These are phyloP conservation scores for Scaptodrosophila lebanonensis DNA, from an alignment of 1,140 invertebrate genomes.

Conservation along the genomic window DNA sequence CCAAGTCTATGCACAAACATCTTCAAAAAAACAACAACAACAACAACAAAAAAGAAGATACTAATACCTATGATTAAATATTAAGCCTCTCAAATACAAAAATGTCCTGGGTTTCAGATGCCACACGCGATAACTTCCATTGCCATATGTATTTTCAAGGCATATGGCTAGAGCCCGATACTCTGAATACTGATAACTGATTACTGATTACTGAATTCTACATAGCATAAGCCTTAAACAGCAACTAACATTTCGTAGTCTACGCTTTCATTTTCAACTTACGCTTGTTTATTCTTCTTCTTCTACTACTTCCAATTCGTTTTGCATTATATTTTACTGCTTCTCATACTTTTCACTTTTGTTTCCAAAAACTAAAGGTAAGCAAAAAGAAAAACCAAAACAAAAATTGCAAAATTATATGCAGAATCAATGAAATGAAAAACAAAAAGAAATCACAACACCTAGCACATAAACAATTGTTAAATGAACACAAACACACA, in stretches of 20 bases:
- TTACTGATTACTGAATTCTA: slow-evolving; percentile 71
- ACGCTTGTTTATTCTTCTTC: slow-evolving; percentile 46
- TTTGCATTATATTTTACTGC: slow-evolving; percentile 30
- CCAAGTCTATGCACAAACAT: slow-evolving; percentile 13
- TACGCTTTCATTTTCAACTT: slow-evolving; percentile 25
- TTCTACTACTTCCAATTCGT: slow-evolving; percentile 30
- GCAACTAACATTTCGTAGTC: slow-evolving; percentile 26
- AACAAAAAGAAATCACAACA: slow-evolving; percentile 38
- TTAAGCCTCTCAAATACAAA: slow-evolving; percentile 2
- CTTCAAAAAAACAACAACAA: slow-evolving; percentile 27
- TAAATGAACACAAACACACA: slow-evolving; percentile 37
- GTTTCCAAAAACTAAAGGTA: slow-evolving; percentile 56
- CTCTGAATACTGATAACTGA: background rate
- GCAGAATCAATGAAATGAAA: slow-evolving; percentile 28
- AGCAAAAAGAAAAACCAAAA: slow-evolving; percentile 29
- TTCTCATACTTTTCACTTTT: slow-evolving; percentile 34
- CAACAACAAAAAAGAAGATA: slow-evolving; percentile 11
- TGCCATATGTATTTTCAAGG: background rate
- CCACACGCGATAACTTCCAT: background rate
- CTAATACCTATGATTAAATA: slow-evolving; percentile 13
- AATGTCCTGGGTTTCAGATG: slow-evolving; percentile 3
- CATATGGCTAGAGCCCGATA: background rate
- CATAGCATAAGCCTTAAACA: slow-evolving; percentile 52
- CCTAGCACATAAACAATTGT: slow-evolving; percentile 43
- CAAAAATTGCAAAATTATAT: slow-evolving; percentile 25